Percentiles rank a stretch among this genome's conserved stretches.
phyloP scores from a whole-genome alignment of 2,888 invertebrate species.

The Cremastinae sp. region DNA sequence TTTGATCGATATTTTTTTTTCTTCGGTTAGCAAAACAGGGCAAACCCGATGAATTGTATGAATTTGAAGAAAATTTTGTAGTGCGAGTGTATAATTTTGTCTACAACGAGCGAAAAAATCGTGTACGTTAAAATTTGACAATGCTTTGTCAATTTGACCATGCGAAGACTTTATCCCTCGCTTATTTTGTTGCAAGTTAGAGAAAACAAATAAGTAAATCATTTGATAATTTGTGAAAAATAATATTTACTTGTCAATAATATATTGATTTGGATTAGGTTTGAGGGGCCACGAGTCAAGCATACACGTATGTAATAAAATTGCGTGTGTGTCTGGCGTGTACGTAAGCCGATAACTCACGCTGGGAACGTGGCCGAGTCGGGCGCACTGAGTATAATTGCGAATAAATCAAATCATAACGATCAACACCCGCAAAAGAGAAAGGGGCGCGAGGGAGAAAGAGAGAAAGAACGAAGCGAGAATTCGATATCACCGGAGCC shows the following conservation, averaged over 20 bases:
- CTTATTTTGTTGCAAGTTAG: neutral
- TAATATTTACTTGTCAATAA: slow-evolving; percentile 7
- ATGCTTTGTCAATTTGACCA: too few species aligned
- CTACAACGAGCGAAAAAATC: too few species aligned
- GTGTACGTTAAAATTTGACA: too few species aligned
- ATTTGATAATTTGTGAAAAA: neutral
- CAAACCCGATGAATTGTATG: too few species aligned
- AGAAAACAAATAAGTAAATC: neutral
- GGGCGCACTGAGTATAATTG: slow-evolving; percentile 70
- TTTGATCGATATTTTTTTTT: too few species aligned
- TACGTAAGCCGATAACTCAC: slow-evolving; percentile 69
- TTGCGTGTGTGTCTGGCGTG: slow-evolving; percentile 45
- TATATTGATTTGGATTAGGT: slow-evolving; percentile 26
- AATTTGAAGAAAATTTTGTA: too few species aligned
- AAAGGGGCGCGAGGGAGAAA: slow-evolving; percentile 6
- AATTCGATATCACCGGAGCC: slow-evolving; percentile 57
- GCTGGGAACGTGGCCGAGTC: slow-evolving; percentile 55
- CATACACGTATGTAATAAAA: slow-evolving; percentile 1
- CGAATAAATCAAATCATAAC: slow-evolving; percentile 78
- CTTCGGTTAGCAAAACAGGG: too few species aligned
- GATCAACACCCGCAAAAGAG: slow-evolving; percentile 69
- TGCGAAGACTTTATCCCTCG: too few species aligned
- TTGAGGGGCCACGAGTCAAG: slow-evolving; percentile 17
- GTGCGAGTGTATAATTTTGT: too few species aligned
- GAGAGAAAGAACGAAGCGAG: slow-evolving; percentile 33